phyloP scores from a whole-genome alignment of 1,140 invertebrate genomes.

The Oncopodura yosiiana region DNA sequence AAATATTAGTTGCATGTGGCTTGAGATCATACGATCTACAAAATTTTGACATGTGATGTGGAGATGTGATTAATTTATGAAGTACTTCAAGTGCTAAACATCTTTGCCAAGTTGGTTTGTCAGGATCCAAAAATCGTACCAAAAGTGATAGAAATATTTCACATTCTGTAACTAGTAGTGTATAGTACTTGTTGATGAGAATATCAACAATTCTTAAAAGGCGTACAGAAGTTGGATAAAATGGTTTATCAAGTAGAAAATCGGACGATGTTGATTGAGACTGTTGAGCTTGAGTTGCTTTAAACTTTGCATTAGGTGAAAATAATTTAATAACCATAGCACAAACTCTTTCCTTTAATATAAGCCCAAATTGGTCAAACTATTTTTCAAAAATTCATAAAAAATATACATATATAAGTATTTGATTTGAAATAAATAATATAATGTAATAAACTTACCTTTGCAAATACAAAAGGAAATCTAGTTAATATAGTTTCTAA shows the following conservation, averaged over 20 bases:
- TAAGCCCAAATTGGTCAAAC: slow-evolving; percentile 87
- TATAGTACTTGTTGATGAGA: slow-evolving; percentile 87
- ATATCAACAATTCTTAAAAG: slow-evolving; percentile 84
- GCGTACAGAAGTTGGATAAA: slow-evolving; percentile 93
- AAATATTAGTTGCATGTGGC: slow-evolving; percentile 82
- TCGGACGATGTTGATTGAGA: slow-evolving; percentile 27
- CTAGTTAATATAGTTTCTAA: slow-evolving; percentile 85
- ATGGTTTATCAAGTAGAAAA: slow-evolving; percentile 70
- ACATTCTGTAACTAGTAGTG: slow-evolving; percentile 88
- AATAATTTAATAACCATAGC: slow-evolving; percentile 95
- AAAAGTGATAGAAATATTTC: slow-evolving; percentile 96
- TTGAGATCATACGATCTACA: slow-evolving; percentile 90
- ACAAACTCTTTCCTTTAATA: slow-evolving; percentile 93
- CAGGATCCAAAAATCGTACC: slow-evolving; percentile 92
- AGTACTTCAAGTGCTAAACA: slow-evolving; percentile 89
- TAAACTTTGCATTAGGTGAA: slow-evolving; percentile 89
- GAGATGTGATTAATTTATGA: slow-evolving; percentile 84
- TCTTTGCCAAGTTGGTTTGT: slow-evolving; percentile 91
- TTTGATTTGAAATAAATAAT: slow-evolving; percentile 1
- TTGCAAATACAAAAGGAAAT: slow-evolving; percentile 84
- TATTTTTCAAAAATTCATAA: slow-evolving; percentile 45
- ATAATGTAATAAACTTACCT: slow-evolving; percentile 49
- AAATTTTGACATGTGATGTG: slow-evolving; percentile 77
- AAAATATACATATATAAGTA: slow-evolving; percentile 14
- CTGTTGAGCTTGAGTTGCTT: slow-evolving; percentile 46